Evolutionary conservation across 2,888 invertebrate species (phyloP), one percentile per base, ranked within the genome.

Genomic region (Pristionchus maxplancki): DNA sequence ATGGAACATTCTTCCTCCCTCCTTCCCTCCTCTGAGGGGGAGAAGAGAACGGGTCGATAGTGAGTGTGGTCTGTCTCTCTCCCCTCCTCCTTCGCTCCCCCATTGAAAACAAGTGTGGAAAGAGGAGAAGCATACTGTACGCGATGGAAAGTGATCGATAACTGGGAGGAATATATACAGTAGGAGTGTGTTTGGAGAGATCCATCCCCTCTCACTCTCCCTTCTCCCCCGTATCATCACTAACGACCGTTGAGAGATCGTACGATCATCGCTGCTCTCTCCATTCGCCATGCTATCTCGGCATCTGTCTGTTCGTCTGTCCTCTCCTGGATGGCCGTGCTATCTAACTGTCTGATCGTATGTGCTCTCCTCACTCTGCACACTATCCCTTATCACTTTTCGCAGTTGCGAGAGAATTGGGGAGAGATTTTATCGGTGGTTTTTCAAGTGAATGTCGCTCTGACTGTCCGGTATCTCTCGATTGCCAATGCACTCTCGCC

Each of bases 331-430:
- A 90, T 34, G 53, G 91, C 11, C 74, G 89, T 34, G 88, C 90
- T 13, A 89, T 92, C 84, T 89, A 91, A 37, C 90, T 90, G 87
- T 90, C 92, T 15, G 28, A 91, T 71, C 88, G 90, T 28, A 13
- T 13, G 89, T 90, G 9, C 50, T 91, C 78, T 89, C 88, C 58
- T 62, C 53, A 78, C 48, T 88, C 84, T 34, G 28, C 78, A 40
- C 89, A 50, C 82, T 81, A 40, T 89, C 83, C 87, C 62, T 48
- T 74, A 74, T 87, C 84, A 78, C n/a, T 88, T 89, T 89, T 86
- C 89, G 88, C 88, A 88, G 85, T 90, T 28, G 89, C 87, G 89
- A 85, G 53, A 74, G 71, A 40, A 74, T 71, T 20, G 71, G 28
- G 34, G 40, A 48, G 58, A 31, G 58, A 64, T 67, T 87, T 87